These are phyloP conservation scores for Megathymus violae DNA, from an alignment of 1,140 invertebrate species.

Conservation along the genomic window DNA sequence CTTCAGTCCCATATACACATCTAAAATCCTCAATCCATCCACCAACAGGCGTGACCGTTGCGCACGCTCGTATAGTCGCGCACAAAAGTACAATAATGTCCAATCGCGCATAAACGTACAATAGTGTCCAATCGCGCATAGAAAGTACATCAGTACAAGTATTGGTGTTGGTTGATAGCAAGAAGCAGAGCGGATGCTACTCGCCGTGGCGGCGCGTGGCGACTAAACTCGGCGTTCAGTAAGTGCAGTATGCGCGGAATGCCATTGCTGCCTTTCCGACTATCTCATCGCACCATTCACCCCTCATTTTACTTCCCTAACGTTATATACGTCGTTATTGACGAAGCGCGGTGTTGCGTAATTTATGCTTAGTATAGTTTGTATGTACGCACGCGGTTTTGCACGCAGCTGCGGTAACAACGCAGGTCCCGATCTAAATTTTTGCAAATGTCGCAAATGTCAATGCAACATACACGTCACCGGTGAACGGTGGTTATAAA, in stretches of 20 bases:
- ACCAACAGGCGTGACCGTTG: neutral
- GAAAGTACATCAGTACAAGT: slow-evolving; percentile 39
- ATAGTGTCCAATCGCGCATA: neutral
- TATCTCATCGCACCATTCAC: slow-evolving; percentile 5
- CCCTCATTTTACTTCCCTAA: neutral
- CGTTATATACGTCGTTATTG: neutral
- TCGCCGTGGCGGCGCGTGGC: slow-evolving; percentile 95
- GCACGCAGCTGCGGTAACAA: too few relatives aligned
- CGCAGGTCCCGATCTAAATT: too few relatives aligned
- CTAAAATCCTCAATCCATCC: slow-evolving; percentile 29
- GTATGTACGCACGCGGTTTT: too few relatives aligned
- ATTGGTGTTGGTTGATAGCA: slow-evolving; percentile 74
- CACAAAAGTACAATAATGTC: slow-evolving; percentile 43
- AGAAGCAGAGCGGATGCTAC: slow-evolving; percentile 89
- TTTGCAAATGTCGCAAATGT: too few relatives aligned
- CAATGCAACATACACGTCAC: too few relatives aligned
- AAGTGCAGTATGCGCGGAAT: slow-evolving; percentile 85
- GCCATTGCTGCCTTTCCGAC: slow-evolving; percentile 45
- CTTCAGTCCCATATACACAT: neutral
- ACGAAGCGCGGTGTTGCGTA: neutral
- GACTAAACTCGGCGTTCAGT: slow-evolving; percentile 96
- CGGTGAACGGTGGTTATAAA: too few relatives aligned
- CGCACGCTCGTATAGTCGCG: slow-evolving; percentile 10
- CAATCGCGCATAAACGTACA: neutral
- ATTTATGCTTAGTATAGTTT: too few relatives aligned